These are phyloP conservation scores for Pluvianellus socialis DNA, from an alignment of 2,113 vertebrate genomes.

Conservation along the genomic window DNA sequence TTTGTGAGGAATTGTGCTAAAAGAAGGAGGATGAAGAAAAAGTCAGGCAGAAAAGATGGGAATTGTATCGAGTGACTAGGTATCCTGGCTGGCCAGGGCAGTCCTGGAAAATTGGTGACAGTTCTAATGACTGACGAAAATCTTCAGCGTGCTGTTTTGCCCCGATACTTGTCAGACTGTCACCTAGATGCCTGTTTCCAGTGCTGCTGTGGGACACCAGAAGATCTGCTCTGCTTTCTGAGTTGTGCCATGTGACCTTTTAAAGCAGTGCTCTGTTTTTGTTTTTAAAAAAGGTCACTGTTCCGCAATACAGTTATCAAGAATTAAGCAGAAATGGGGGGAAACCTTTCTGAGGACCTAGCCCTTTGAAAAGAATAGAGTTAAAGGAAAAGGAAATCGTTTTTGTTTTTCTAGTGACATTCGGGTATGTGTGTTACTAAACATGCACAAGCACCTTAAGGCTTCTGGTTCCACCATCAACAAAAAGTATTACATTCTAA, in stretches of 20 bases:
- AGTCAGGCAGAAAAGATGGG: not conserved
- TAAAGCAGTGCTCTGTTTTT: slow-evolving; percentile 8
- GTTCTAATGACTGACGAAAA: not conserved
- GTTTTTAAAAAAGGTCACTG: not conserved
- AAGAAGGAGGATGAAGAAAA: not conserved
- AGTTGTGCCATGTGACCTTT: not conserved
- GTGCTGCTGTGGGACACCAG: not conserved
- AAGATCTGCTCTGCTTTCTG: not conserved
- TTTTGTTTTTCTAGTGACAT: not conserved
- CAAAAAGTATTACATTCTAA: not conserved
- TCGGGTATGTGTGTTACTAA: not conserved
- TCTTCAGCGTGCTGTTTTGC: not conserved
- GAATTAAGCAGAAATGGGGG: not conserved
- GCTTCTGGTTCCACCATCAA: not conserved
- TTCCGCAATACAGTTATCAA: not conserved
- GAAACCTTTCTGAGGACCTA: not conserved
- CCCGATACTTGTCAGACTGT: not conserved
- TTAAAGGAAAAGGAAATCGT: not conserved
- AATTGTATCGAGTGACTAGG: not conserved
- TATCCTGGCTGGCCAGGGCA: not conserved
- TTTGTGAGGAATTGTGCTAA: not conserved
- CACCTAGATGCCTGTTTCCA: not conserved
- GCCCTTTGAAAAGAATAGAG: not conserved
- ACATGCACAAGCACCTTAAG: not conserved
- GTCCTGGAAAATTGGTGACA: not conserved